These are phyloP conservation scores for Heliconius congener DNA, from an alignment of 1,140 invertebrate genomes.

Conservation along the genomic window DNA sequence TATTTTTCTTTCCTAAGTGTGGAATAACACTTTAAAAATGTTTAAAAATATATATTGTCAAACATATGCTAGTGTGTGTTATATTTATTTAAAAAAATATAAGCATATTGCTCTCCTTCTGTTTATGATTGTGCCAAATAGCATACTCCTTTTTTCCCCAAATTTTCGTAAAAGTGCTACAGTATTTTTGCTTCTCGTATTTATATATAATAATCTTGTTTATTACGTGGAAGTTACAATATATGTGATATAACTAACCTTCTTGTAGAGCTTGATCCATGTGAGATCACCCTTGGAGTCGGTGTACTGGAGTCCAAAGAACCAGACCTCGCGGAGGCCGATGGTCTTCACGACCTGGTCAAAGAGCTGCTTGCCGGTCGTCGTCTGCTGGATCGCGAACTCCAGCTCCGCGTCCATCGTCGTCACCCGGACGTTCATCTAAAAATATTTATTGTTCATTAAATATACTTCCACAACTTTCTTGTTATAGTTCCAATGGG, in stretches of 20 bases:
- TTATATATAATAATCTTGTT: background rate
- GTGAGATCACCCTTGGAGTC: slow-evolving; percentile 98
- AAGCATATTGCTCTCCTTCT: too few species aligned
- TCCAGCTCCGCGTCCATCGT: slow-evolving; percentile 99
- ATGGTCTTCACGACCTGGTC: slow-evolving; percentile 99
- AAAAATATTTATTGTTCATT: slow-evolving; percentile 39
- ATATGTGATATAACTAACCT: slow-evolving; percentile 86
- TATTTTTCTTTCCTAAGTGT: too few species aligned
- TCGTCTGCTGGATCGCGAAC: slow-evolving; percentile 99
- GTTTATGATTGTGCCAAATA: too few species aligned
- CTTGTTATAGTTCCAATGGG: background rate
- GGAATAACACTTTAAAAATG: too few species aligned
- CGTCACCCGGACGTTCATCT: slow-evolving; percentile 99
- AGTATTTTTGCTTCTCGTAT: too few species aligned
- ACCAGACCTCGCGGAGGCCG: slow-evolving; percentile 99
- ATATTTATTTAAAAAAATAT: too few species aligned
- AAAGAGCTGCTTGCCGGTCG: slow-evolving; percentile 99
- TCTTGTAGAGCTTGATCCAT: slow-evolving; percentile 99
- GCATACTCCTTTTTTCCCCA: too few species aligned
- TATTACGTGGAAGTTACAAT: background rate
- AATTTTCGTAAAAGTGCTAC: too few species aligned
- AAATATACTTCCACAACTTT: background rate
- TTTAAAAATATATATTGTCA: too few species aligned
- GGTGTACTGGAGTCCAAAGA: slow-evolving; percentile 99
- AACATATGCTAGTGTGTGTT: too few species aligned